Evolutionary conservation across 2,888 invertebrate genomes (phyloP).

Genomic region (Eupithecia vulgata): DNA sequence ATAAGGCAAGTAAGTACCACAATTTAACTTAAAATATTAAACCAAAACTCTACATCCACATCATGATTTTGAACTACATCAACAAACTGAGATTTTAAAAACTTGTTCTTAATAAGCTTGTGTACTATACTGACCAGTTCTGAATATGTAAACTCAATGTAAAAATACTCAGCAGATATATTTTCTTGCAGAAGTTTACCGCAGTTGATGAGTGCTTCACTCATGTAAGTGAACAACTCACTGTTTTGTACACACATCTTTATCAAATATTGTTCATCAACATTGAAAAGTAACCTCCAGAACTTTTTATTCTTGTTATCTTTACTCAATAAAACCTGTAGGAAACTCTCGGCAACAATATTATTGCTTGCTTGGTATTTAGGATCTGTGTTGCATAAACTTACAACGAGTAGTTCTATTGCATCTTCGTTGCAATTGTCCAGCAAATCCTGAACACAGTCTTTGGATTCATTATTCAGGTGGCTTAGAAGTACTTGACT

Average conservation of each 20-base stretch:
- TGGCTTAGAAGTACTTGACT: slow-evolving; percentile 62
- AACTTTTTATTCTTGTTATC: slow-evolving; percentile 57
- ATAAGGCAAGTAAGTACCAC: background rate
- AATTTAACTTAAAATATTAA: slow-evolving; percentile 53
- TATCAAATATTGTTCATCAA: slow-evolving; percentile 58
- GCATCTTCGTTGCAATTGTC: slow-evolving; percentile 55
- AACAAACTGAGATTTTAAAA: slow-evolving; percentile 70
- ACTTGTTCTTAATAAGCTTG: slow-evolving; percentile 67
- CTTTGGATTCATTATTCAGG: slow-evolving; percentile 52
- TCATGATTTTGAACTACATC: slow-evolving; percentile 73
- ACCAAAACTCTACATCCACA: slow-evolving; percentile 72
- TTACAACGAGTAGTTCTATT: slow-evolving; percentile 62
- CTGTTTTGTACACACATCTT: slow-evolving; percentile 63
- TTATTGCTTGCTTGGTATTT: slow-evolving; percentile 50
- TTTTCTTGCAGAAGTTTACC: slow-evolving; percentile 68
- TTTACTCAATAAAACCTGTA: slow-evolving; percentile 55
- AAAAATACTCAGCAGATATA: slow-evolving; percentile 71
- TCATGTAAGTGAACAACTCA: slow-evolving; percentile 60
- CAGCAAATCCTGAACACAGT: slow-evolving; percentile 54
- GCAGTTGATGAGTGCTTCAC: slow-evolving; percentile 69
- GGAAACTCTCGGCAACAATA: slow-evolving; percentile 53
- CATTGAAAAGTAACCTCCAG: slow-evolving; percentile 65
- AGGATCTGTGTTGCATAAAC: slow-evolving; percentile 59
- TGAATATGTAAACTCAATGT: slow-evolving; percentile 78
- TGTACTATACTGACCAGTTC: slow-evolving; percentile 74